Evolutionary conservation across 2,888 invertebrate species (phyloP), one percentile per base, ranked within the genome.

Genomic region (Drosophila falleni): DNA sequence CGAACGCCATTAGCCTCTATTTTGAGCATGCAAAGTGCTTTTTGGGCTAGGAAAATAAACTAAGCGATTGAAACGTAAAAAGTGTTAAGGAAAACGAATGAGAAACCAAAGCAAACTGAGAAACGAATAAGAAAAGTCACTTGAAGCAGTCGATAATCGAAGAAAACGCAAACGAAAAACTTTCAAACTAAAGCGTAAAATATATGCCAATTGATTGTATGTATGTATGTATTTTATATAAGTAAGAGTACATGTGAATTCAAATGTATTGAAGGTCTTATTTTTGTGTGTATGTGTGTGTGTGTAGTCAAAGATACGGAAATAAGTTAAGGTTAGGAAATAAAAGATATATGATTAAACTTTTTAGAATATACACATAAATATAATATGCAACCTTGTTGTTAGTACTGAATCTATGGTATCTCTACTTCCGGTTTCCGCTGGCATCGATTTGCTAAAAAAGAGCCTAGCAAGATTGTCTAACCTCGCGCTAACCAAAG

Each of bases 391-490:
- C 90, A 93, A 93, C 93, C 93, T 93, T 90, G 92, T 93, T 90
- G 91, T 91, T 84, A 92, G 91, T 89, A 92, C 91, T 84, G 92
- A 92, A 89, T 92, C 92, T 90, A 92, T 89, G 84, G 91, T 92
- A 90, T 92, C 92, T 92, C 92, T 92, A 91, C 91, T 92, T 90
- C 92, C 91, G 90, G 87, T 87, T 87, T 92, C 92, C 91, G 92
- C 89, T 90, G 92, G 90, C 91, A 92, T 90, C 89, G 92, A 92
- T 91, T 95, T 95, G 93, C 94, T 95, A 92, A 96, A 96, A 86
- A 97, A 94, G 89, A 96, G 93, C 91, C 96, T 96, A 29, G 96
- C 96, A 65, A 97, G 93, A 70, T 95, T 96, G 92, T 96, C 96
- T 82, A 95, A 95, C 92, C 96, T 95, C 93, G 95, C 94, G 80